Percentiles rank a stretch among this genome's conserved stretches.
phyloP scores from a whole-genome alignment of 2,113 vertebrate genomes.

The Coreoperca whiteheadi region DNA sequence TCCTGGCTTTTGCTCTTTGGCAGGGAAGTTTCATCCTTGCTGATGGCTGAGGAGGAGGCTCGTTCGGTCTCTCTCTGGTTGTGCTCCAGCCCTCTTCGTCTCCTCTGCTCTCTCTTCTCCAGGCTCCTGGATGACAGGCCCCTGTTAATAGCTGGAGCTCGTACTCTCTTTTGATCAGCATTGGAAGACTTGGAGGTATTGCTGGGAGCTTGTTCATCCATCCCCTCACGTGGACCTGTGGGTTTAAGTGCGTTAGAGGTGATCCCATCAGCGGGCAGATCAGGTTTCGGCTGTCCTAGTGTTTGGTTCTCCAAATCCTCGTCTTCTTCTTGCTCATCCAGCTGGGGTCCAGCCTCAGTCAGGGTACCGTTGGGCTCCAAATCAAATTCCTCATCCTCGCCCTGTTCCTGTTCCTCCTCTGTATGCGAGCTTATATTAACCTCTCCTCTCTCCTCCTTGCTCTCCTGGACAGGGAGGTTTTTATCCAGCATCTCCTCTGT shows the following conservation, averaged over 20 bases:
- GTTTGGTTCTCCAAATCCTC: slow-evolving; percentile 50
- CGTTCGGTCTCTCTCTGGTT: slow-evolving; percentile 90
- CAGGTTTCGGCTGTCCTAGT: slow-evolving; percentile 30
- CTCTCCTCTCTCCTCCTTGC: slow-evolving; percentile 21
- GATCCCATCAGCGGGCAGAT: slow-evolving; percentile 15
- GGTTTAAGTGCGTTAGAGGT: slow-evolving; percentile 1
- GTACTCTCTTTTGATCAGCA: slow-evolving; percentile 44
- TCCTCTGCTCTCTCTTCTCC: slow-evolving; percentile 92
- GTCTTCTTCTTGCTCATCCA: slow-evolving; percentile 50
- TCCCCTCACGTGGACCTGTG: slow-evolving; percentile 1
- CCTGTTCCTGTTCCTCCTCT: slow-evolving; percentile 49
- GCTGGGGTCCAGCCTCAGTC: slow-evolving; percentile 76
- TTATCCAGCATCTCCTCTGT: slow-evolving; percentile 66
- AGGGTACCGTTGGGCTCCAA: slow-evolving; percentile 50
- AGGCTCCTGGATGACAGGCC: slow-evolving; percentile 76
- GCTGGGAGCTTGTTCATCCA: neutral
- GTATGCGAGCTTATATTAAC: slow-evolving; percentile 11
- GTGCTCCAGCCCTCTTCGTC: slow-evolving; percentile 93
- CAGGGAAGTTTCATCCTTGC: slow-evolving; percentile 69
- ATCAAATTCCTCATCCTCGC: slow-evolving; percentile 42
- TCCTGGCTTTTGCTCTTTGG: slow-evolving; percentile 72
- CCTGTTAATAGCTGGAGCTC: slow-evolving; percentile 40
- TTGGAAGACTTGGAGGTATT: slow-evolving; percentile 1
- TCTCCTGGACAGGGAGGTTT: slow-evolving; percentile 8
- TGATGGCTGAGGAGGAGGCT: slow-evolving; percentile 66